Base-by-base conservation (phyloP, 2,113 vertebrate genomes). In the Nothoprocta pentlandii region DNA sequence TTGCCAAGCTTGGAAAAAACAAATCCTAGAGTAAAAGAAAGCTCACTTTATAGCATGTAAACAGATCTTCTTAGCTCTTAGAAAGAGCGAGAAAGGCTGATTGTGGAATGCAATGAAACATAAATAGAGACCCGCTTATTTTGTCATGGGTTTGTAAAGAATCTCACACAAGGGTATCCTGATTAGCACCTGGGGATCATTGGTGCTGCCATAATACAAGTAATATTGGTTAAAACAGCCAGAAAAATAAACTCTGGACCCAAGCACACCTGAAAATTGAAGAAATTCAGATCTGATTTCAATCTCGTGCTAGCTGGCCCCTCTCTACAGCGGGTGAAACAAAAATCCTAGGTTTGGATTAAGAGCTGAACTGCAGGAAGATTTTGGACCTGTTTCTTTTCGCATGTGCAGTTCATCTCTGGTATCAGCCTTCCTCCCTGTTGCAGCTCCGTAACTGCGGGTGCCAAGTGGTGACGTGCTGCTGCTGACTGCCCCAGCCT, bases 381-480 rank as follows among this genome's bases (percentile, higher is more conserved):
- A 75, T 36, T 47, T 86, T 4, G 28, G 44, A 25, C 49, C 23
- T 10, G 0, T 6, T 0, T 9, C 9, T n/a, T 12, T 12, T 28
- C n/a, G 21, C 15, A 68, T 22, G 64, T 83, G 59, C 30, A 85
- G 14, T 59, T 10, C 74, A 0, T 53, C 16, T 23, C 73, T n/a
- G 7, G 1, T 22, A 7, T 84, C 36, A 63, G 13, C 30, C 4
- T n/a, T 23, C 1, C 12, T 69, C 28, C 22, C 49, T 32, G 11
- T 58, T 80, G 59, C 41, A 36, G 44, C 46, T 73, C 63, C 49
- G 9, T 34, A 4, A 17, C 32, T 68, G 30, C 44, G 21, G 17
- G 39, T 28, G n/a, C 46, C 7, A 16, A 25, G 7, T 0, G 9
- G 4, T 70, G 64, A 59, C 6, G 59, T 14, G 42, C 42, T 44